Percentiles rank a stretch among this genome's conserved stretches.
Evolutionary conservation across 2,113 vertebrate species (phyloP).

Genomic region (Hemicordylus capensis): DNA sequence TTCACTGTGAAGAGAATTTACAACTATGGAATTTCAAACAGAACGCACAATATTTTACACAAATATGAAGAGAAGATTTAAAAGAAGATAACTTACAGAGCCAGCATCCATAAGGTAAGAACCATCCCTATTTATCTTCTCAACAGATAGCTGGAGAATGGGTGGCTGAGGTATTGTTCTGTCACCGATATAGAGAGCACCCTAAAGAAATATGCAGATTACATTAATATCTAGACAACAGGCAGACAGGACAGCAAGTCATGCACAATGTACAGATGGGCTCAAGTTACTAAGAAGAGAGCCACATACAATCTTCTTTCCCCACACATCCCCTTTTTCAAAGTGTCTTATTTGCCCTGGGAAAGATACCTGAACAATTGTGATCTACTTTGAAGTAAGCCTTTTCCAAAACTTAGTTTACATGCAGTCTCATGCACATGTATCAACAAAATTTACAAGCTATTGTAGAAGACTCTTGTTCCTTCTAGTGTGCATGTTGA

Average conservation of each 20-base stretch:
- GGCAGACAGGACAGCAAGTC: neutral
- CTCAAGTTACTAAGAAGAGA: neutral
- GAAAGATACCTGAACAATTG: neutral
- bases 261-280: neutral
- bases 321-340: neutral
- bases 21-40: conserved; percentile 8
- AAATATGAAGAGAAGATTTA: neutral
- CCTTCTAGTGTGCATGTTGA: neutral
- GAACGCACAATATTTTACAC: neutral
- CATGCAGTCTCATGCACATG: neutral
- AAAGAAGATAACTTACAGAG: conserved; percentile 75
- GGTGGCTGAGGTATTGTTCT: conserved; percentile 91
- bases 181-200: conserved; percentile 89
- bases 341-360: neutral
- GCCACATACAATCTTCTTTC: neutral
- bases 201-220: conserved; percentile 71
- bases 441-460: neutral
- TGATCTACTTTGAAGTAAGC: neutral
- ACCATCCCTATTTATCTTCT: conserved; percentile 91
- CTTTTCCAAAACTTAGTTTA: neutral
- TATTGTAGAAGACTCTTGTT: neutral
- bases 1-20: neutral
- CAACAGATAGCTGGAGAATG: conserved; percentile 91
- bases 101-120: conserved; percentile 95
- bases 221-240: neutral